Percentiles rank a stretch among this genome's conserved stretches.
Evolutionary conservation across 2,113 vertebrate genomes (phyloP).

Genomic region (Montifringilla adamsi): DNA sequence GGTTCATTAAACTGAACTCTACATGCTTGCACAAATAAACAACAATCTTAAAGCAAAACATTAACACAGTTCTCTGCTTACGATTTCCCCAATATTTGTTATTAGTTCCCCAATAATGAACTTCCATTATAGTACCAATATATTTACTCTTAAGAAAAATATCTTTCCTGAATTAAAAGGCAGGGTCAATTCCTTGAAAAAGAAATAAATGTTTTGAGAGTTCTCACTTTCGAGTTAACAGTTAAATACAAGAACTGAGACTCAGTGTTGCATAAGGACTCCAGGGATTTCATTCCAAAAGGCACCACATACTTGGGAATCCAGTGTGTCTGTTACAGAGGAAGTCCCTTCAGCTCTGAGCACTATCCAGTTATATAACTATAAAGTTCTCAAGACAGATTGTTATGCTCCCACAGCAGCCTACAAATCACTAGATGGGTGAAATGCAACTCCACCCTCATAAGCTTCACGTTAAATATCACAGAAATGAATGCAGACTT

Average conservation of each 20-base stretch:
- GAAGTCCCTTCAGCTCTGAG: neutral
- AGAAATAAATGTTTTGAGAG: neutral
- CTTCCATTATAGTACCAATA: neutral
- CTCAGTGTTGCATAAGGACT: neutral
- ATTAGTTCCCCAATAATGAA: neutral
- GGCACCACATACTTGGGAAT: slow-evolving; percentile 20
- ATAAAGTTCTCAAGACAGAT: neutral
- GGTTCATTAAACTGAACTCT: neutral
- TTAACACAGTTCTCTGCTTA: neutral
- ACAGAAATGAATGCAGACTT: neutral
- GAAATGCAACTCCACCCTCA: neutral
- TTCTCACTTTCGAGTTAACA: neutral
- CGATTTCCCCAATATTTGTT: neutral
- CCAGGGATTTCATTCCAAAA: slow-evolving; percentile 37
- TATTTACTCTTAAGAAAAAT: neutral
- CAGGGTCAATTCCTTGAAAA: neutral
- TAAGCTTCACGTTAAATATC: neutral
- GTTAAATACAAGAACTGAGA: slow-evolving; percentile 8
- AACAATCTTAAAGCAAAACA: neutral
- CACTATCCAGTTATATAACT: neutral
- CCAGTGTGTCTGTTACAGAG: neutral
- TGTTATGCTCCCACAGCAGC: neutral
- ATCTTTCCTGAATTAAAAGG: neutral
- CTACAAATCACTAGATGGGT: neutral
- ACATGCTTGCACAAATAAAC: neutral